A percentile compares a stretch with the other conserved stretches of the same genome.
phyloP scores from a whole-genome alignment of 2,797 vertebrate genomes.

The Todus mexicanus region DNA sequence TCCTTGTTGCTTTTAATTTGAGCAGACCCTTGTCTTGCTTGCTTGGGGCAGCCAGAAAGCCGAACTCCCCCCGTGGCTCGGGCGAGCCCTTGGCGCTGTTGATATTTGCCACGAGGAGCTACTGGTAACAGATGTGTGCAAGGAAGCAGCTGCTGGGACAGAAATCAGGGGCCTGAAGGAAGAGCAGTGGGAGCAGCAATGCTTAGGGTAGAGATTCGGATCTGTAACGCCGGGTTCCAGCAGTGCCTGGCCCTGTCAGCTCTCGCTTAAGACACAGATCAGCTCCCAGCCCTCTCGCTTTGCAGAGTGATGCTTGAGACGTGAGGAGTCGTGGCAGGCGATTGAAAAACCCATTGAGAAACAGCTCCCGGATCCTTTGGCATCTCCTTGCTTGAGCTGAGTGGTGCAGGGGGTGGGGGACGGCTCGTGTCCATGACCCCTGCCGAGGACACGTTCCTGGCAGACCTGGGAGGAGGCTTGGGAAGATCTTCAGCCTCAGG shows the following conservation, averaged over 20 bases:
- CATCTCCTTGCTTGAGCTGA: neutral
- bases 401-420: neutral
- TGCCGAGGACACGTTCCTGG: neutral
- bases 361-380: neutral
- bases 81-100: neutral
- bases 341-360: neutral
- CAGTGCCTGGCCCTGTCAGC: neutral
- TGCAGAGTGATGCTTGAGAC: rapidly evolving
- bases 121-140: neutral
- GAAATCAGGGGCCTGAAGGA: neutral
- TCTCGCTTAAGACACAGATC: neutral
- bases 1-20: neutral
- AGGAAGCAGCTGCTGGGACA: neutral
- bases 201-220: neutral
- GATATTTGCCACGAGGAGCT: conserved; percentile 3
- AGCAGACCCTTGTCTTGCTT: neutral
- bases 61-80: neutral
- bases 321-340: rapidly evolving
- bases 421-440: neutral
- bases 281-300: neutral
- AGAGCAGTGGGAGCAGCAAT: neutral
- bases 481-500: neutral
- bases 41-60: neutral
- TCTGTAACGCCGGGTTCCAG: rapidly evolving
- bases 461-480: neutral